Evolutionary conservation across 1,140 invertebrate genomes (phyloP).

Genomic region (Drosophila auraria): DNA sequence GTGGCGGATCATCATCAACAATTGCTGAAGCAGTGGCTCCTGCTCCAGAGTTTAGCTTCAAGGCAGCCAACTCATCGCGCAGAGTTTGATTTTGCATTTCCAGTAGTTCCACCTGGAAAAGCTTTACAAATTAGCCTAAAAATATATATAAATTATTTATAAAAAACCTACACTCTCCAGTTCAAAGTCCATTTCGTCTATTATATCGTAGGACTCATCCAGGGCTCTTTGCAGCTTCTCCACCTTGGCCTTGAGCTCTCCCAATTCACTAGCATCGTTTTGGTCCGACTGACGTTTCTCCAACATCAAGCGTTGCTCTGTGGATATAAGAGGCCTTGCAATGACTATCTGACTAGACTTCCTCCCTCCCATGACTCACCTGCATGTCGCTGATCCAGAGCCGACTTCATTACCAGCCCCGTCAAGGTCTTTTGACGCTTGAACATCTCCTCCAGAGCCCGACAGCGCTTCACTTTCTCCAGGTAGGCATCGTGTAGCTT

Average conservation of each 20-base stretch:
- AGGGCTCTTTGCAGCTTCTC: constrained; percentile 66
- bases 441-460: constrained; percentile 76
- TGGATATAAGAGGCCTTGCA: not conserved
- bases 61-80: constrained; percentile 56
- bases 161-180: constrained; percentile 67
- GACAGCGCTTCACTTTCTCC: constrained; percentile 77
- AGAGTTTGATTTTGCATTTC: constrained; percentile 76
- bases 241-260: constrained; percentile 57
- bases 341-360: rapidly evolving
- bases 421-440: constrained; percentile 74
- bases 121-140: rapidly evolving
- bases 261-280: constrained; percentile 33
- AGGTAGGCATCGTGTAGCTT: constrained; percentile 74
- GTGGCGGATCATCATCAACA: constrained; percentile 57
- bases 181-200: constrained; percentile 83
- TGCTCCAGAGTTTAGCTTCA: constrained; percentile 34
- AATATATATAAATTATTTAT: not conserved
- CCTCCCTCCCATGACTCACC: constrained; percentile 1
- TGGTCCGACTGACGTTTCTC: constrained; percentile 66
- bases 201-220: constrained; percentile 81
- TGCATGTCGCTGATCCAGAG: constrained; percentile 62
- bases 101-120: constrained; percentile 66
- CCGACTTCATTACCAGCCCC: constrained; percentile 79
- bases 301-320: constrained; percentile 58
- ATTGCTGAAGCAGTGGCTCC: not conserved